Conservation (phyloP, 2,113 vertebrate species). For the Microcebus jonahi region DNA sequence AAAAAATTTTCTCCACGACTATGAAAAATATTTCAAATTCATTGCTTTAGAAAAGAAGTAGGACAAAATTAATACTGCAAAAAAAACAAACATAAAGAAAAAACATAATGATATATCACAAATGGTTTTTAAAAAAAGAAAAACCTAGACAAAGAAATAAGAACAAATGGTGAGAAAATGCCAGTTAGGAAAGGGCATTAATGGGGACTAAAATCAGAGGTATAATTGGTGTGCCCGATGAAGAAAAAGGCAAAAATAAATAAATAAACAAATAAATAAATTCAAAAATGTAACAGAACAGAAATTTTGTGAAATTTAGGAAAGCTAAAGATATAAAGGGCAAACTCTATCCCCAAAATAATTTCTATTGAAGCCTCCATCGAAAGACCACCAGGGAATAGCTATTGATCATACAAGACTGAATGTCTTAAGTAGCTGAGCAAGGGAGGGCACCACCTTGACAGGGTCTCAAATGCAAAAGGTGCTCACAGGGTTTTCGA, state of each 20-base stretch:
- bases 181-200: not conserved
- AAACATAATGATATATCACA: not conserved
- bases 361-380: not conserved
- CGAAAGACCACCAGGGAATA: not conserved
- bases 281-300: not conserved
- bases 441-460: not conserved
- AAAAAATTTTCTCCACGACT: not conserved
- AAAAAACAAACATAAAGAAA: not conserved
- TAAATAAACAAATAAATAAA: not conserved
- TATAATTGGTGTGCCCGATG: not conserved
- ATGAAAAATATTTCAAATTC: not conserved
- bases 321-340: not conserved
- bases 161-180: not conserved
- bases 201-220: not conserved
- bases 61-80: not conserved
- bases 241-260: not conserved
- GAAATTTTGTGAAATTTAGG: not conserved
- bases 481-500: not conserved
- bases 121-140: not conserved
- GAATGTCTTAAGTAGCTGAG: not conserved
- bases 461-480: not conserved
- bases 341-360: not conserved
- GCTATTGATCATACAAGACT: not conserved
- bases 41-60: not conserved
- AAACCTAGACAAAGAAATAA: not conserved